Evolutionary conservation across 1,140 invertebrate species (phyloP).

Genomic region (Bombus vancouverensis): DNA sequence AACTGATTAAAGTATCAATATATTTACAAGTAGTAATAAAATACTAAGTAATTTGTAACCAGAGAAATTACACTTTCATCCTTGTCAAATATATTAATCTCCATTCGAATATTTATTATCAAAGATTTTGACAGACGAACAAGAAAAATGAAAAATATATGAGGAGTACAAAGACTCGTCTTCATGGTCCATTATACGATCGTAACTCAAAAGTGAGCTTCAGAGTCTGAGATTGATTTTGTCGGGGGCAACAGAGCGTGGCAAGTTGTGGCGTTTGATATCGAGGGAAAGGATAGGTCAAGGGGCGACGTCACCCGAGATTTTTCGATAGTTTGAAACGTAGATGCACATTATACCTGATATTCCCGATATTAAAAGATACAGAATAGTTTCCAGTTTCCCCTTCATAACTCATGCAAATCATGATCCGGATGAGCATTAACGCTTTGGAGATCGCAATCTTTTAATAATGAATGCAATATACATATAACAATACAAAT

Average conservation of each 20-base stretch:
- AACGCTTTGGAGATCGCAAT: background rate
- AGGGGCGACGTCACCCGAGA: conserved; percentile 63
- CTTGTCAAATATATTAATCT: no score
- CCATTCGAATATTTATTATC: no score
- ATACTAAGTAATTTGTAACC: no score
- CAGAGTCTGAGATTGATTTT: conserved; percentile 47
- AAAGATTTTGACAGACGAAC: no score
- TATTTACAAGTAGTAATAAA: no score
- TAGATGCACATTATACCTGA: conserved; percentile 60
- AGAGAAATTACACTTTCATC: no score
- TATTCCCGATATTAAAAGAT: conserved; percentile 44
- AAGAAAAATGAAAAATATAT: background rate
- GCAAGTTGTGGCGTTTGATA: conserved; percentile 60
- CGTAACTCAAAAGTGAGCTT: conserved; percentile 2
- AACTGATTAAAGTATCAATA: no score
- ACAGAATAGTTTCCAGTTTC: background rate
- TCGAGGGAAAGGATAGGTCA: conserved; percentile 50
- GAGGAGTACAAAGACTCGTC: background rate
- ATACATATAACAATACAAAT: background rate
- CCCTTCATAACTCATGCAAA: background rate
- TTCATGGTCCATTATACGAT: conserved; percentile 25
- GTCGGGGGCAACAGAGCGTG: conserved; percentile 44
- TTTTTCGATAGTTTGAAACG: conserved; percentile 33
- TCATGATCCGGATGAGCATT: background rate
- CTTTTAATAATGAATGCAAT: background rate